Base-by-base conservation (phyloP, 2,113 vertebrate species). In the Oryzias melastigma region DNA sequence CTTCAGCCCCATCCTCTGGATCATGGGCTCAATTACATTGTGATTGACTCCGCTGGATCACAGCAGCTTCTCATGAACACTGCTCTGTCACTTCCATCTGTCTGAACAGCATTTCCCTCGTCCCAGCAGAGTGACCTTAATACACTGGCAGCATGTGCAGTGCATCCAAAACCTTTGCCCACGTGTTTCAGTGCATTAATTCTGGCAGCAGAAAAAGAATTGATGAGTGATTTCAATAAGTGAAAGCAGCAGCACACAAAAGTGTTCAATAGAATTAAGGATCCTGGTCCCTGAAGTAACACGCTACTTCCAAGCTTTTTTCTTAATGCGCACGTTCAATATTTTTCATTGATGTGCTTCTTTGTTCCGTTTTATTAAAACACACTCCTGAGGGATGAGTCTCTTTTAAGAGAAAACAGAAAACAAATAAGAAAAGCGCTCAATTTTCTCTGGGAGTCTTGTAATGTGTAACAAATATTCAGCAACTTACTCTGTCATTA, bases 1-100 rank as follows among this genome's bases (percentile, higher is more conserved):
- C 83, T 87, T 85, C 82, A 91, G 90, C 90, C 82, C 88, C 90
- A 89, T 88, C 90, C 84, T 81, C 88, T 88, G 87, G 90, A 89
- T 74, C 86, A 71, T 27, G 75, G 49, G 74, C 76, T 81, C 80
- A 88, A 87, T 83, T 84, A 87, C 88, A 89, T 81, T 86, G 74
- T 78, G 82, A 89, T 83, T 78, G 75, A 80, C 73, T 80, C 70
- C 27, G 66, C 67, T 41, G 66, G 54, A 76, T 82, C 72, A 76
- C 72, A 63, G 64, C 74, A 79, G 65, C 55, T 54, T 43, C 73
- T 65, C 67, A 76, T 78, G 63, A 73, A 71, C 58, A 46, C n/a
- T 6, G 27, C 42, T 65, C 65, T 55, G 59, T 54, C 45, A 17
- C 71, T 67, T 82, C 47, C 58, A 35, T 69, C 72, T 65, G 62